Percentiles rank a stretch among this genome's conserved stretches.
phyloP scores from a whole-genome alignment of 2,113 vertebrate genomes.

The Perca flavescens region DNA sequence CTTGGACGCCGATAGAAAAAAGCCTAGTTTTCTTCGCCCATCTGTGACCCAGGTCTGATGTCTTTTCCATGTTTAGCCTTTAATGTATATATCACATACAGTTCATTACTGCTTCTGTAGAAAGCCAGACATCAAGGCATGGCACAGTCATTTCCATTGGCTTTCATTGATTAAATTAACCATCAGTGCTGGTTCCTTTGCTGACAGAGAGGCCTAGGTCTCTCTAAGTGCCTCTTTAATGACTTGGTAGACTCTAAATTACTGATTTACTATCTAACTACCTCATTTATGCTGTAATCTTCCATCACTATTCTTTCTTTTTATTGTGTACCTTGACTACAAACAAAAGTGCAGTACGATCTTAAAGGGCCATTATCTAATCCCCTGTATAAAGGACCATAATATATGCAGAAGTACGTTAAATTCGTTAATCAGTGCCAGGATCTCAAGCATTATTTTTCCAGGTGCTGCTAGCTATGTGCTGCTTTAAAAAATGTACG shows the following conservation, averaged over 20 bases:
- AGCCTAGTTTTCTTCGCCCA: slow-evolving; percentile 27
- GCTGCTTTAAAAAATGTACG: slow-evolving; percentile 7
- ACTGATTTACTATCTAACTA: slow-evolving; percentile 4
- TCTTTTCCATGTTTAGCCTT: slow-evolving; percentile 44
- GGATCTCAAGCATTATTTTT: background rate
- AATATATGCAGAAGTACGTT: background rate
- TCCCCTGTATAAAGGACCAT: background rate
- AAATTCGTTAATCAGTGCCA: slow-evolving; percentile 12
- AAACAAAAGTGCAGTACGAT: background rate
- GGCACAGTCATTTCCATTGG: slow-evolving; percentile 17
- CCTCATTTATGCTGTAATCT: background rate
- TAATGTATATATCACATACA: slow-evolving; percentile 38
- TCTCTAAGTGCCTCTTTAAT: background rate
- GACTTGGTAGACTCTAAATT: background rate
- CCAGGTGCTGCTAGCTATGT: slow-evolving; percentile 6
- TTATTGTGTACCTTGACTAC: background rate
- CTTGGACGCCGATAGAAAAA: slow-evolving; percentile 16
- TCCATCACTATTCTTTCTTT: background rate
- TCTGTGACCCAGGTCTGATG: slow-evolving; percentile 54
- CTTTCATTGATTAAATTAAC: slow-evolving; percentile 11
- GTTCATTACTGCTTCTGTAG: slow-evolving; percentile 42
- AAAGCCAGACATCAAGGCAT: slow-evolving; percentile 37
- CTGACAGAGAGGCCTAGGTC: background rate
- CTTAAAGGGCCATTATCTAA: slow-evolving; percentile 13
- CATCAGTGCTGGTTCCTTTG: slow-evolving; percentile 8